Percentiles rank a stretch among this genome's conserved stretches.
These are phyloP conservation scores for Cryptocephalus primarius DNA, from an alignment of 2,888 invertebrate species.

Conservation along the genomic window DNA sequence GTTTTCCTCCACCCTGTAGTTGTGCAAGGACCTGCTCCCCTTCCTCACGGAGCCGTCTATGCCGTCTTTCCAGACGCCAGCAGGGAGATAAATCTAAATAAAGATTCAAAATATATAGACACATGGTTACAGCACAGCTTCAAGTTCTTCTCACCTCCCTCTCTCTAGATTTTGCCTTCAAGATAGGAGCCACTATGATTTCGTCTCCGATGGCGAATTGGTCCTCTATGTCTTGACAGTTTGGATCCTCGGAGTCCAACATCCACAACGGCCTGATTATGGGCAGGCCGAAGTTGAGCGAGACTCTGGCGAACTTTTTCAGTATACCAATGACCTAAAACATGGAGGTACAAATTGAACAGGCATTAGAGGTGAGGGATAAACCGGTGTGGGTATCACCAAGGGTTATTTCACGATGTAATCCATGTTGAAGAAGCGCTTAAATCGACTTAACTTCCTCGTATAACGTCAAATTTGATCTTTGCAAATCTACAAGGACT, in stretches of 20 bases:
- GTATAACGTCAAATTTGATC: too few species aligned
- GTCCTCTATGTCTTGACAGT: conserved; percentile 66
- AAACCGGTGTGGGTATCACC: too few species aligned
- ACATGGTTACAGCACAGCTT: background rate
- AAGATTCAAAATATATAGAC: background rate
- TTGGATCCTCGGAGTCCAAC: conserved; percentile 67
- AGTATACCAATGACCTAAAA: conserved; percentile 60
- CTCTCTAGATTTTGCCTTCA: conserved; percentile 56
- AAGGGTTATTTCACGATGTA: too few species aligned
- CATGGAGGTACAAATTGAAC: too few species aligned
- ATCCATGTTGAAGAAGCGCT: too few species aligned
- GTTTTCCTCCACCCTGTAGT: conserved; percentile 68
- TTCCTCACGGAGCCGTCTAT: conserved; percentile 77
- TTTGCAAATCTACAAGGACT: too few species aligned
- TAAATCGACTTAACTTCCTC: too few species aligned
- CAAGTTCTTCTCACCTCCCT: conserved; percentile 50
- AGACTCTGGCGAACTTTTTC: conserved; percentile 65
- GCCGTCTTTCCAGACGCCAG: conserved; percentile 88
- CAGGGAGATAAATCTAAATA: conserved; percentile 56
- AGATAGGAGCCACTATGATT: conserved; percentile 80
- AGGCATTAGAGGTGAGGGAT: too few species aligned
- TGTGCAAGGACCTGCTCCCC: conserved; percentile 84
- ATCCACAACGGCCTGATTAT: conserved; percentile 86
- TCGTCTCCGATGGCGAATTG: conserved; percentile 87
- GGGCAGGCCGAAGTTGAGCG: conserved; percentile 71